Evolutionary conservation across 1,140 invertebrate genomes (phyloP).

Genomic region (Trichomalopsis sarcophagae): DNA sequence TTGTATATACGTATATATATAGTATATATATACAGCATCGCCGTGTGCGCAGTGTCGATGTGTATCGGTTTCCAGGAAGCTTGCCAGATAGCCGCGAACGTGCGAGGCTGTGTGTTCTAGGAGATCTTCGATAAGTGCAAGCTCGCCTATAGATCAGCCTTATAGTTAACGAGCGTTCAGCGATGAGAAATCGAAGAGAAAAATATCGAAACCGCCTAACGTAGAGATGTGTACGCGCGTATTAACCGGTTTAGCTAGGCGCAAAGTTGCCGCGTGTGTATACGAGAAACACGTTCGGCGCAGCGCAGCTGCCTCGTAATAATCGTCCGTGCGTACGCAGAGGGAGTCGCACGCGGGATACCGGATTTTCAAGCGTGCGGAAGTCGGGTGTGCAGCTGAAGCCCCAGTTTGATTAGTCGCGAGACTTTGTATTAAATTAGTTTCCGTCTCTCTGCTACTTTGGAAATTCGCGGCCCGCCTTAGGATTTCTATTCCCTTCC

Average conservation of each 20-base stretch:
- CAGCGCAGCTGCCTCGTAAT: background rate
- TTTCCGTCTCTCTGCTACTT: background rate
- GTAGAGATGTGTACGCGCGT: too few relatives aligned
- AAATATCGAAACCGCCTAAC: too few relatives aligned
- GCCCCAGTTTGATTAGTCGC: slow-evolving; percentile 41
- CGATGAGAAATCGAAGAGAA: too few relatives aligned
- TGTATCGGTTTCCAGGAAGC: background rate
- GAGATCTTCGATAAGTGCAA: slow-evolving; percentile 22
- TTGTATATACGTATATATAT: too few relatives aligned
- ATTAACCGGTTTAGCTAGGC: background rate
- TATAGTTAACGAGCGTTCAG: background rate
- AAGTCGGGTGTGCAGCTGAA: background rate
- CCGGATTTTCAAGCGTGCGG: slow-evolving; percentile 8
- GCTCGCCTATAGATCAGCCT: background rate
- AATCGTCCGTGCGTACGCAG: slow-evolving; percentile 4
- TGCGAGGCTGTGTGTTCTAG: background rate
- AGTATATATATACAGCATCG: too few relatives aligned
- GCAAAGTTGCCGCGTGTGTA: background rate
- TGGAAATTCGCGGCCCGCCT: background rate
- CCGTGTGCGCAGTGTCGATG: background rate
- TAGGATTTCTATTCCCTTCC: slow-evolving; percentile 21
- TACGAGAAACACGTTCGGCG: background rate
- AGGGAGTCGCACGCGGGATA: background rate
- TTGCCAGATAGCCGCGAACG: background rate
- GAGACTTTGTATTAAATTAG: slow-evolving; percentile 45